phyloP scores from a whole-genome alignment of 2,797 vertebrate species.

The Anomalospiza imberbis region DNA sequence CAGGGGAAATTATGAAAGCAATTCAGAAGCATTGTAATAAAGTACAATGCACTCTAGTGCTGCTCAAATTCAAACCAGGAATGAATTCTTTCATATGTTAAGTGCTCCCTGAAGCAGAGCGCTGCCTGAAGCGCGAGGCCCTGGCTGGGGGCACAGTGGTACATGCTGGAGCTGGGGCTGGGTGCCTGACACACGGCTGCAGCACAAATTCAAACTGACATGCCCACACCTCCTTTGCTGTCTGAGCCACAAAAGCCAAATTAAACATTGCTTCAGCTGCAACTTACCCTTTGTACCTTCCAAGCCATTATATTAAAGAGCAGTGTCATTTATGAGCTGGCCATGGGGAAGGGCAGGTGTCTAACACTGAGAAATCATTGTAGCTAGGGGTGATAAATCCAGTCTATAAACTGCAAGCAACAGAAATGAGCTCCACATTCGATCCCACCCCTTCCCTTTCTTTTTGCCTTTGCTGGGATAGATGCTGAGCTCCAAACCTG shows the following conservation, averaged over 20 bases:
- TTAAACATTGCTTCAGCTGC: constrained; percentile 61
- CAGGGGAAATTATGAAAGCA: constrained; percentile 57
- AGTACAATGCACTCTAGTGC: constrained; percentile 32
- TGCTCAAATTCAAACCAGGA: constrained; percentile 57
- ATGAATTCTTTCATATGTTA: constrained; percentile 55
- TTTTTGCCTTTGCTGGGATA: not conserved
- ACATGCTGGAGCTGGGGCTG: not conserved
- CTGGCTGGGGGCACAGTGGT: not conserved
- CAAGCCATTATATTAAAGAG: constrained; percentile 45
- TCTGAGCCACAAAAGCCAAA: constrained; percentile 48
- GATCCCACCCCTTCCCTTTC: not conserved
- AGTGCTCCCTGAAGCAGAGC: constrained; percentile 30
- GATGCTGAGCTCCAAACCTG: not conserved
- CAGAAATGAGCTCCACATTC: not conserved
- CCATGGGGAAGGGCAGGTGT: constrained; percentile 39
- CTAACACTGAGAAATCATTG: constrained; percentile 21
- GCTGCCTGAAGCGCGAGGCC: constrained; percentile 22
- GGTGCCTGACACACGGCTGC: not conserved
- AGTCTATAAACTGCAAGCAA: not conserved
- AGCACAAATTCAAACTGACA: not conserved
- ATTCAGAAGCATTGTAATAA: constrained; percentile 60
- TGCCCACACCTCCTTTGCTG: constrained; percentile 1
- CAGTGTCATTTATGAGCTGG: constrained; percentile 30
- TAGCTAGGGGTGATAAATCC: constrained; percentile 36
- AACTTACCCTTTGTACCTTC: constrained; percentile 49